Conservation (phyloP, 2,888 invertebrate genomes). For the Polydrusus tereticollis region DNA sequence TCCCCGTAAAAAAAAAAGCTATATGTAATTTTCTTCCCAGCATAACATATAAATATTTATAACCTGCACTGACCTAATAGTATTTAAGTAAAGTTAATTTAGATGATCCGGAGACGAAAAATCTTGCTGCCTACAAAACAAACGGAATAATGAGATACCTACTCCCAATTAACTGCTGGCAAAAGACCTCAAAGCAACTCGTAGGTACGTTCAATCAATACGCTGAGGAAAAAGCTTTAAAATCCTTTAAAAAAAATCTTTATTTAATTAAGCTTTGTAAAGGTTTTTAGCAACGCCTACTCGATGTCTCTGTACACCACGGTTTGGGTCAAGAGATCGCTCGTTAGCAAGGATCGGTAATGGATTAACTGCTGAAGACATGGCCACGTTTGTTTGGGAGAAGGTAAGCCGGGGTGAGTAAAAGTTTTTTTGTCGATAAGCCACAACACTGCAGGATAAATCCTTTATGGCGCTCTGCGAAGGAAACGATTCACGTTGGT, state of each 20-base stretch:
- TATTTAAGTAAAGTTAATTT: too few relatives aligned
- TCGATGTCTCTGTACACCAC: slow-evolving; percentile 38
- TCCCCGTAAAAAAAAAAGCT: too few relatives aligned
- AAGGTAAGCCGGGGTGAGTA: not conserved
- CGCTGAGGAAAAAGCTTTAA: slow-evolving; percentile 18
- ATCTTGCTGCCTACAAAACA: too few relatives aligned
- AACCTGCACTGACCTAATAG: too few relatives aligned
- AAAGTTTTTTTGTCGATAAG: too few relatives aligned
- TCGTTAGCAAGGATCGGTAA: slow-evolving; percentile 42
- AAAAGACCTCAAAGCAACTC: slow-evolving; percentile 10
- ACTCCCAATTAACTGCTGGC: not conserved
- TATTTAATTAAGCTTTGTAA: slow-evolving; percentile 47
- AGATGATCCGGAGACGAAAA: too few relatives aligned
- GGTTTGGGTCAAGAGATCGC: slow-evolving; percentile 43
- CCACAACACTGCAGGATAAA: too few relatives aligned
- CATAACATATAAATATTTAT: too few relatives aligned
- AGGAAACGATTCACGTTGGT: too few relatives aligned
- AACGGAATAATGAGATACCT: too few relatives aligned
- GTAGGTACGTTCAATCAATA: slow-evolving; percentile 20
- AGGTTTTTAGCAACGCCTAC: slow-evolving; percentile 46
- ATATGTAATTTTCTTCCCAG: too few relatives aligned
- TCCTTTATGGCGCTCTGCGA: too few relatives aligned
- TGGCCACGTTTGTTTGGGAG: slow-evolving; percentile 28
- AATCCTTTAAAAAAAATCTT: slow-evolving; percentile 32
- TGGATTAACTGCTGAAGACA: slow-evolving; percentile 43